Evolutionary conservation across 2,888 invertebrate species (phyloP).

Genomic region (Eupithecia inturbata): DNA sequence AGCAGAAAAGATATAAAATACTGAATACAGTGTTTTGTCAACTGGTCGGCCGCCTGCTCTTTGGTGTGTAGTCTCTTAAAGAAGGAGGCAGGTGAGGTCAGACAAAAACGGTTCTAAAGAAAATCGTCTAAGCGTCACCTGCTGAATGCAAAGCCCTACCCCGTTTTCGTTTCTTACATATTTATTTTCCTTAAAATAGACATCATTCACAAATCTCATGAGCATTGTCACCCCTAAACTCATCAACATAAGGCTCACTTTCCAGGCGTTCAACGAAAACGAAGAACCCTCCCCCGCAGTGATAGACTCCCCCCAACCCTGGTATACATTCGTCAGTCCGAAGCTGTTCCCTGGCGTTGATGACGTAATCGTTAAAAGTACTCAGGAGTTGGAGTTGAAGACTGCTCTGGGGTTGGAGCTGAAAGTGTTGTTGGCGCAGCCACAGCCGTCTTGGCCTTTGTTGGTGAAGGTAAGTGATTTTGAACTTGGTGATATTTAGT

Average conservation of each 20-base stretch:
- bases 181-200: neutral
- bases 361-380: constrained; percentile 64
- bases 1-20: too few species aligned
- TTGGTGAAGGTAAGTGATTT: constrained; percentile 87
- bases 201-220: neutral
- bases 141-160: too few species aligned
- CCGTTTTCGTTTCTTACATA: too few species aligned
- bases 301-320: constrained; percentile 85
- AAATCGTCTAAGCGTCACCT: too few species aligned
- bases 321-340: constrained; percentile 88
- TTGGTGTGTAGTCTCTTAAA: too few species aligned
- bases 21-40: too few species aligned
- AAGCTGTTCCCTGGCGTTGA: constrained; percentile 80
- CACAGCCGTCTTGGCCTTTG: constrained; percentile 91
- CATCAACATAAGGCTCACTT: constrained; percentile 16
- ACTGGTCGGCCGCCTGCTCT: too few species aligned
- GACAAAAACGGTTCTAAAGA: too few species aligned
- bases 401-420: constrained; percentile 88
- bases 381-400: constrained; percentile 82
- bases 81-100: too few species aligned
- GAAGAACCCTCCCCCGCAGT: constrained; percentile 48
- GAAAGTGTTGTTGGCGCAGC: constrained; percentile 88
- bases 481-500: constrained; percentile 9
- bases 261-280: constrained; percentile 70
- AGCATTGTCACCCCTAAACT: neutral